Conservation (phyloP, 2,113 vertebrate genomes). For the Stegostoma tigrinum region DNA sequence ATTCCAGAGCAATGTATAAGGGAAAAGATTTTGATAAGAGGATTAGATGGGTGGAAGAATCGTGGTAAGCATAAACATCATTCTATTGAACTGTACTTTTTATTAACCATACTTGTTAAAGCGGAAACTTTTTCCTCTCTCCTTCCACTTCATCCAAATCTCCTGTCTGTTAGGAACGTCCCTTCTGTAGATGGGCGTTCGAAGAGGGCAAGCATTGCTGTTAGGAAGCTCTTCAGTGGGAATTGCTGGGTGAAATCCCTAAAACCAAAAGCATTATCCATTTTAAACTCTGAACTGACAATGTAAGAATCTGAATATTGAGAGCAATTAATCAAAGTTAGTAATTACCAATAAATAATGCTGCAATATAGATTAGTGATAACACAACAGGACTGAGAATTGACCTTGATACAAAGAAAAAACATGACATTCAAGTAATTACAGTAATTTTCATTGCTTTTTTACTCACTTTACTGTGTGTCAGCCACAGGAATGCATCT, state of each 20-base stretch:
- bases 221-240: slow-evolving; percentile 27
- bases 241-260: slow-evolving; percentile 38
- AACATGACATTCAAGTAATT: background rate
- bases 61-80: background rate
- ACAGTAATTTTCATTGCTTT: background rate
- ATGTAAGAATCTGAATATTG: background rate
- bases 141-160: slow-evolving; percentile 11
- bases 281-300: background rate
- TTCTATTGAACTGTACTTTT: background rate
- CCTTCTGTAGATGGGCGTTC: slow-evolving; percentile 43
- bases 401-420: background rate
- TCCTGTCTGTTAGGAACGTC: slow-evolving; percentile 37
- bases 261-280: background rate
- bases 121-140: slow-evolving; percentile 1
- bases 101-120: background rate
- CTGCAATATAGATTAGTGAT: background rate
- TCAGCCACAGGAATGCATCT: background rate
- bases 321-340: background rate
- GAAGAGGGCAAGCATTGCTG: slow-evolving; percentile 27
- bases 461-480: background rate
- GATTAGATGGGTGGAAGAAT: background rate
- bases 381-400: background rate
- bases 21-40: too few relatives aligned
- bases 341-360: background rate
- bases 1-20: too few relatives aligned